phyloP scores from a whole-genome alignment of 2,113 vertebrate species.

The Thinocorus orbignyianus region DNA sequence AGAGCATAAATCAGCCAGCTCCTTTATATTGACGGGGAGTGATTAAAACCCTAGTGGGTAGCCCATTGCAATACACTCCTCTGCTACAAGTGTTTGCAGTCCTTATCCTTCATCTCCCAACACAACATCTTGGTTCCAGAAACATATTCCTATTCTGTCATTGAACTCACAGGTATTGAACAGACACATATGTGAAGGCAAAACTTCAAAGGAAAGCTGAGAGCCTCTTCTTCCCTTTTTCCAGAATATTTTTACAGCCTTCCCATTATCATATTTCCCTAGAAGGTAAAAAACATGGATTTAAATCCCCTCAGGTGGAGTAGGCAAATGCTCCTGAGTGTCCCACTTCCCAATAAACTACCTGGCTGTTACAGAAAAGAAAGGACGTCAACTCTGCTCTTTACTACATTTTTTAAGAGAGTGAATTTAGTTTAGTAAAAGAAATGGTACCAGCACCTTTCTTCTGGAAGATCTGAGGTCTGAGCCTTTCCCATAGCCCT shows the following conservation, averaged over 20 bases:
- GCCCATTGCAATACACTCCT: background rate
- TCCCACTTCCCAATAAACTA: background rate
- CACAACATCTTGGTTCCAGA: background rate
- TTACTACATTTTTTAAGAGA: background rate
- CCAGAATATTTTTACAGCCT: background rate
- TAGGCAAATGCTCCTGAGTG: background rate
- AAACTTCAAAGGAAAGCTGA: background rate
- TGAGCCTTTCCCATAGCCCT: background rate
- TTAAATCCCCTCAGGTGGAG: background rate
- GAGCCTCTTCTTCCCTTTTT: background rate
- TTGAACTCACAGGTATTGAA: background rate
- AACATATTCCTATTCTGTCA: background rate
- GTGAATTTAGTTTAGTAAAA: background rate
- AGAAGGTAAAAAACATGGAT: background rate
- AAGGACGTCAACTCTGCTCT: background rate
- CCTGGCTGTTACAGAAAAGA: background rate
- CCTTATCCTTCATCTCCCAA: fast-evolving
- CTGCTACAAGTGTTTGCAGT: background rate
- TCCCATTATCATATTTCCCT: background rate
- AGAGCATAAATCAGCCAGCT: background rate
- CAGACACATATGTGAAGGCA: background rate
- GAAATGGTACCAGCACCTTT: background rate
- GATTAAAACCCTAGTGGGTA: background rate
- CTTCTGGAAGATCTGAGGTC: background rate
- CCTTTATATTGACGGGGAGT: background rate